Base-by-base conservation (phyloP, 2,888 invertebrate species). In the Phyllotreta striolata region DNA sequence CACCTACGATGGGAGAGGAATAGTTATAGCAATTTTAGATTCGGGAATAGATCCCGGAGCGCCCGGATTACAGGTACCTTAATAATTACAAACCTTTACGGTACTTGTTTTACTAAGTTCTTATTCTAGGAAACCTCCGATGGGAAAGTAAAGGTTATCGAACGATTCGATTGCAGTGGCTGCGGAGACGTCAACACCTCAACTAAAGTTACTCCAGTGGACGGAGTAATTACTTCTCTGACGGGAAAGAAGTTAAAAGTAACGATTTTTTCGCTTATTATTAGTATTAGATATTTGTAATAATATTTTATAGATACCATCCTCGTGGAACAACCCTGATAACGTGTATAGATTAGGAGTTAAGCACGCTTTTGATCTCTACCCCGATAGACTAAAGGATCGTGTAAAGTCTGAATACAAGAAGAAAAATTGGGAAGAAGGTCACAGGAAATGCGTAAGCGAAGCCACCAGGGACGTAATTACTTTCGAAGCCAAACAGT, bases 21-120 rank as follows among this genome's bases (percentile, higher is more conserved):
- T 94, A 56, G 85, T 92, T 70, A 96, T 99, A 79, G 98, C 97
- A 46, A 93, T 99, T 80, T 91, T 98, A 74, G 99, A 99, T 84
- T 97, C 98, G 2, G 98, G 98, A 6, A 94, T 99, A 59, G 98
- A 99, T 85, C 98, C 98, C 24, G 95, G 94, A 51, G 96, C 96
- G 6, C 89, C 92, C 68, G 98, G 98, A 67, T 86, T 99, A 73
- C 90, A 94, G 90, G 98, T 94, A 85, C 4, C n/a, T 6, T 6
- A 41, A 24, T 24, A 24, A 24, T 24, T 24, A 24, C 24, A 24
- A 24, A 24, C 24, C 24, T 24, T 24, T 24, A 24, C 24, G 24
- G 1, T 4, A 24, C 24, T 24, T 4, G 24, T 24, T 24, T 24
- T 24, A 24, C 24, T 24, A 3, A 3, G 24, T 24, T 24, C 24